Evolutionary conservation across 2,888 invertebrate genomes (phyloP).

Genomic region (Cyclophora punctaria): DNA sequence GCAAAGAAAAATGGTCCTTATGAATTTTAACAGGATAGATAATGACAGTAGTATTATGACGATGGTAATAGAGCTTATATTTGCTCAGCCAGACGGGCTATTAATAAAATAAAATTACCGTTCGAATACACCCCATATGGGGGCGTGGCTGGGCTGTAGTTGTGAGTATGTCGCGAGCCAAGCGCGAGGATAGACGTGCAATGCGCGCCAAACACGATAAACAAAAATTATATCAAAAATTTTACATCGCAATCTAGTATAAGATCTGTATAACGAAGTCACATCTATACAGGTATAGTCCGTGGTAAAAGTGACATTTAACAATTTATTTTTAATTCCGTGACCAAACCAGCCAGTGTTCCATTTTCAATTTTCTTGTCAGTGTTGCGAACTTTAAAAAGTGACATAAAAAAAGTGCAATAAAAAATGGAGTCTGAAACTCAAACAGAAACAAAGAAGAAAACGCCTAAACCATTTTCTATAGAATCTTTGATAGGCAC

Average conservation of each 20-base stretch:
- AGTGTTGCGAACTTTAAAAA: neutral
- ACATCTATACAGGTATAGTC: too few relatives aligned
- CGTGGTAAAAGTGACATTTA: slow-evolving; percentile 6
- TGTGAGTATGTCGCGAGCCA: slow-evolving; percentile 43
- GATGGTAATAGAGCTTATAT: slow-evolving; percentile 59
- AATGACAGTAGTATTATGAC: slow-evolving; percentile 48
- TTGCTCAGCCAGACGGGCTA: slow-evolving; percentile 44
- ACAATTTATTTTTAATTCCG: too few relatives aligned
- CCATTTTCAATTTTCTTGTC: too few relatives aligned
- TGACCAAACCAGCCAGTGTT: too few relatives aligned
- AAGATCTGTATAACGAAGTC: too few relatives aligned
- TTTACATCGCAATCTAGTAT: too few relatives aligned
- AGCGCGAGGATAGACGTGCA: slow-evolving; percentile 40
- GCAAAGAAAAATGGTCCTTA: too few relatives aligned
- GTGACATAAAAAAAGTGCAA: neutral
- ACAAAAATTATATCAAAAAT: neutral
- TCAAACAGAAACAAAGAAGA: slow-evolving; percentile 50
- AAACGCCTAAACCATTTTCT: slow-evolving; percentile 76
- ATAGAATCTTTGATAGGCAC: slow-evolving; percentile 76
- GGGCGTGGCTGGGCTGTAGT: slow-evolving; percentile 49
- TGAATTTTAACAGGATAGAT: slow-evolving; percentile 10
- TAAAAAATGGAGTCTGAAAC: slow-evolving; percentile 49
- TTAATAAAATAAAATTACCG: slow-evolving; percentile 57
- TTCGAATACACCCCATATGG: slow-evolving; percentile 67
- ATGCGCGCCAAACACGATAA: slow-evolving; percentile 20